A percentile compares a stretch with the other conserved stretches of the same genome.
phyloP scores from a whole-genome alignment of 1,140 invertebrate species.

The Drosophila jambulina region DNA sequence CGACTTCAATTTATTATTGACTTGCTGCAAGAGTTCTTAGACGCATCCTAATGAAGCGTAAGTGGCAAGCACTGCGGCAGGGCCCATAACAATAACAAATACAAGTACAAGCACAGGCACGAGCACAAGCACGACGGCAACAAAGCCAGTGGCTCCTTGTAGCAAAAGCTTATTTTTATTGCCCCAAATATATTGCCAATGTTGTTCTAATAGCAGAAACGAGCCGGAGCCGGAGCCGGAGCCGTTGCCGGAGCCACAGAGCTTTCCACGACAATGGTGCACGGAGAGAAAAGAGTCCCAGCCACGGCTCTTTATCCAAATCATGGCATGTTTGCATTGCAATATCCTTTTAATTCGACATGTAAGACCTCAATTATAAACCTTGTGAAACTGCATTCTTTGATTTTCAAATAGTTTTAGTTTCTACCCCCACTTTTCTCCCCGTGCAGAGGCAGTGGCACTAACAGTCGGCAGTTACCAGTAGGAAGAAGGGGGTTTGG shows the following conservation, averaged over 20 bases:
- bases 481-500: constrained; percentile 10
- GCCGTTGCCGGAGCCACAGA: constrained; percentile 28
- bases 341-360: background rate
- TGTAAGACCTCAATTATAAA: background rate
- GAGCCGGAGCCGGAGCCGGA: constrained; percentile 51
- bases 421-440: background rate
- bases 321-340: background rate
- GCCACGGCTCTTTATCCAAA: background rate
- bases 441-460: constrained; percentile 26
- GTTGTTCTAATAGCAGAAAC: constrained; percentile 82
- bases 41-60: constrained; percentile 82
- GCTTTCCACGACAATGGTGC: constrained; percentile 29
- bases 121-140: constrained; percentile 10
- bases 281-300: constrained; percentile 9
- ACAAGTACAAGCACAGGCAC: constrained; percentile 20
- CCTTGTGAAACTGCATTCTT: background rate
- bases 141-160: constrained; percentile 49
- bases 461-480: constrained; percentile 49
- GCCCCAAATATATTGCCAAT: constrained; percentile 80
- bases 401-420: background rate
- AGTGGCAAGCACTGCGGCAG: constrained; percentile 73
- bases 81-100: constrained; percentile 69
- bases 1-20: constrained; percentile 78
- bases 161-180: constrained; percentile 82
- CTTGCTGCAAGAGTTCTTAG: constrained; percentile 75